Conservation (phyloP, 2,797 vertebrate genomes). For the Percopsis omiscomaycus region DNA sequence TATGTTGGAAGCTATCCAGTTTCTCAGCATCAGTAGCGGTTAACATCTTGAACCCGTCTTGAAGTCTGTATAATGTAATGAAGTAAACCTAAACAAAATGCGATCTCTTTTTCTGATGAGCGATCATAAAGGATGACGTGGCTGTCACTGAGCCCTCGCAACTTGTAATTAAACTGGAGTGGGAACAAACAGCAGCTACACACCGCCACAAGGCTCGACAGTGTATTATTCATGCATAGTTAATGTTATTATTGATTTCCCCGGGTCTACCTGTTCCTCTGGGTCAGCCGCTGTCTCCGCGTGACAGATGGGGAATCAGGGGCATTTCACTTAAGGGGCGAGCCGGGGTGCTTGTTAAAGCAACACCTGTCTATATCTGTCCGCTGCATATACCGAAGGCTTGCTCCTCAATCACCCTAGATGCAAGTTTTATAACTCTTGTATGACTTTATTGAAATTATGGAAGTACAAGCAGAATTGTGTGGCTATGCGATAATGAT, state of each 20-base stretch:
- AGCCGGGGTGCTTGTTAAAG: slow-evolving; percentile 55
- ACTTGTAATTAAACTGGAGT: slow-evolving; percentile 48
- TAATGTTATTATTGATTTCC: slow-evolving; percentile 49
- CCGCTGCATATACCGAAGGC: slow-evolving; percentile 36
- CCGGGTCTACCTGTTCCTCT: slow-evolving; percentile 40
- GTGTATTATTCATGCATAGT: slow-evolving; percentile 35
- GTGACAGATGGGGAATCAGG: slow-evolving; percentile 61
- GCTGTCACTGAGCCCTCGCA: slow-evolving; percentile 25
- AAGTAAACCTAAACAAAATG: no score
- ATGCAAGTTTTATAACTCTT: slow-evolving; percentile 6
- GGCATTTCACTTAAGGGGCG: slow-evolving; percentile 59
- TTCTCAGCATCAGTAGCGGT: background rate
- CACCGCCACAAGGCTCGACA: slow-evolving; percentile 40
- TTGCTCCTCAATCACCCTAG: slow-evolving; percentile 16
- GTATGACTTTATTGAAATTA: background rate
- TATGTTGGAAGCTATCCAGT: slow-evolving; percentile 10
- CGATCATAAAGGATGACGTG: no score
- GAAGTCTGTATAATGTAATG: no score
- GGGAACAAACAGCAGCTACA: slow-evolving; percentile 35
- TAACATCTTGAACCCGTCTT: no score
- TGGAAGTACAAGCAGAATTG: no score
- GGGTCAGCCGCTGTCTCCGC: slow-evolving; percentile 44
- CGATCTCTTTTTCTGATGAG: no score
- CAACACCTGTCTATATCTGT: slow-evolving; percentile 53
- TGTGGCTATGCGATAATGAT: no score